Base-by-base conservation (phyloP, 2,113 vertebrate species). In the Eurystomus gularis region DNA sequence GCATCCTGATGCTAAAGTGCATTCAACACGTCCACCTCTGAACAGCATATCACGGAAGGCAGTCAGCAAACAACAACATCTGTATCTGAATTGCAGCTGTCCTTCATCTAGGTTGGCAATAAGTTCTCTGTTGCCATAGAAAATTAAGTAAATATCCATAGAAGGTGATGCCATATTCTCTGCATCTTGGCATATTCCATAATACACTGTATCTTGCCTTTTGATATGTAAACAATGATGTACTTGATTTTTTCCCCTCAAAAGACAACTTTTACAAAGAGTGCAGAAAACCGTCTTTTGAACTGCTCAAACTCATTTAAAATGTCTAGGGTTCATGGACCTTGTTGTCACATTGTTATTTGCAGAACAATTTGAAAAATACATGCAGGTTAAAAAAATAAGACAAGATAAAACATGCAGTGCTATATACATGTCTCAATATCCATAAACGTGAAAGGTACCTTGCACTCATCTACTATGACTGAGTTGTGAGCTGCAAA, bases 391-490 rank as follows among this genome's bases (percentile, higher is more conserved):
- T 97, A 95, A 97, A 97, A 95, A 97, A 65, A 29, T 9, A 42
- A 42, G 39, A 96, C 15, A 89, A 94, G 75, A 93, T 68, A 73
- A 95, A 96, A 95, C 98, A 98, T 98, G 98, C 98, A 97, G 90
- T 96, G 94, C 98, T 99, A 99, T 97, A 99, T 99, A 98, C 98
- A 99, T 77, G 98, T 99, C 98, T 99, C 99, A 96, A 99, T 98
- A 98, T 99, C 98, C 76, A 98, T 97, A 98, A 99, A 99, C 86
- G 97, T 98, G 98, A 99, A 98, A 97, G 98, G 98, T 99, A 99
- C 99, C 99, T 99, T 99, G 99, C 99, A 99, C 97, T 99, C 99
- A 98, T 99, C 99, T 99, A 99, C 98, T 98, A 99, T 98, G 97
- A 99, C 98, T 96, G 99, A 99, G 98, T 99, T 99, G 98, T 99